Percentiles rank a stretch among this genome's conserved stretches.
These are phyloP conservation scores for Amazona ochrocephala DNA, from an alignment of 2,797 vertebrate genomes.

Conservation along the genomic window DNA sequence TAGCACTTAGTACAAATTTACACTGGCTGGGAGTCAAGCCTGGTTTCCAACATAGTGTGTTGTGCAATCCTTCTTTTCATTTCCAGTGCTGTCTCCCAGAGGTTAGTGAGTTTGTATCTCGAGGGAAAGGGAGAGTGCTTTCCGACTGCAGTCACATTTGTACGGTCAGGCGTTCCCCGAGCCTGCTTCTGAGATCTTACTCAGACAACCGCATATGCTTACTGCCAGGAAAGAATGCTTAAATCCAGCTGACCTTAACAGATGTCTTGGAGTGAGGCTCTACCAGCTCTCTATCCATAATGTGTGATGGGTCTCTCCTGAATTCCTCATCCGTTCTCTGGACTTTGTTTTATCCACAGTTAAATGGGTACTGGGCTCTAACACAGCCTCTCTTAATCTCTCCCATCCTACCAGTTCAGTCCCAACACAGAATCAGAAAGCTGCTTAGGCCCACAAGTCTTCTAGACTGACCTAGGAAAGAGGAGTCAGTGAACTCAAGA, in stretches of 20 bases:
- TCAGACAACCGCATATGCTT: background rate
- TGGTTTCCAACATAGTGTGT: background rate
- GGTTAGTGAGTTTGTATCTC: conserved; percentile 10
- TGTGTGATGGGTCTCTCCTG: background rate
- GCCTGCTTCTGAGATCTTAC: background rate
- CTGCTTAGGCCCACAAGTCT: background rate
- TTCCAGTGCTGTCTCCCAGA: background rate
- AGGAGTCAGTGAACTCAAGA: background rate
- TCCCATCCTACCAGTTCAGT: background rate
- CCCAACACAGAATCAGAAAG: background rate
- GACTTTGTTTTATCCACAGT: background rate
- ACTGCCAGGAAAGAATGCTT: background rate
- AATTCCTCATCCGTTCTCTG: background rate
- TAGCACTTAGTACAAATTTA: conserved; percentile 20
- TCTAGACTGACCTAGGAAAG: background rate
- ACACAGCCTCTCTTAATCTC: background rate
- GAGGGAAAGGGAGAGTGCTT: background rate
- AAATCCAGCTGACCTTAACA: background rate
- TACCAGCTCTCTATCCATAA: background rate
- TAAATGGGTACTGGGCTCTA: background rate
- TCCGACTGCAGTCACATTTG: background rate
- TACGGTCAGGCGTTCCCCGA: background rate
- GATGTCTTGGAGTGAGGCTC: background rate
- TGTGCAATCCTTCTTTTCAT: conserved; percentile 32
- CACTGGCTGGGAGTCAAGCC: conserved; percentile 18